These are phyloP conservation scores for Galago senegalensis DNA, from an alignment of 2,797 vertebrate genomes.

Conservation along the genomic window DNA sequence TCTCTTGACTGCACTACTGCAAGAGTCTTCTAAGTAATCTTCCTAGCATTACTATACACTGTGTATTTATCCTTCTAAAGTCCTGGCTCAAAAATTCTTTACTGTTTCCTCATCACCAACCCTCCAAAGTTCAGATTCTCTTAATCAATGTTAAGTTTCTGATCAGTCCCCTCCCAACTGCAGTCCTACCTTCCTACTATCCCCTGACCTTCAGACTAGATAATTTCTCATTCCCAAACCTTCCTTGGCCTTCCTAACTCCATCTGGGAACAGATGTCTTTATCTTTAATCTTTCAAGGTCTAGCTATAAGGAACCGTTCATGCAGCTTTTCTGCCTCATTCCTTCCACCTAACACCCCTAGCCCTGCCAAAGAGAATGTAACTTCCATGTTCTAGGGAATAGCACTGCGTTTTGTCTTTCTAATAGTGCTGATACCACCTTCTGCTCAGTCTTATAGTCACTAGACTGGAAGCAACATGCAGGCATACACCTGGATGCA, in stretches of 20 bases:
- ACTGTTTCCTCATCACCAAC: background rate
- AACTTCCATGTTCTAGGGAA: background rate
- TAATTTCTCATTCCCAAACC: background rate
- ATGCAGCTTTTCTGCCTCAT: background rate
- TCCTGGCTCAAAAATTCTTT: slow-evolving; percentile 14
- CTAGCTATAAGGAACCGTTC: background rate
- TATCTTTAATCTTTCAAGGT: background rate
- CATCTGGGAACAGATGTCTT: background rate
- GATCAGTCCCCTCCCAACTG: background rate
- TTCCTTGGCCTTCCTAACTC: background rate
- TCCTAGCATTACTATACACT: background rate
- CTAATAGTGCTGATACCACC: background rate
- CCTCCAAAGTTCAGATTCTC: slow-evolving; percentile 3
- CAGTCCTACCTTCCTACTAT: background rate
- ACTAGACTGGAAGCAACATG: background rate
- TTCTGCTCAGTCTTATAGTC: background rate
- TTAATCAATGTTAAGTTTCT: background rate
- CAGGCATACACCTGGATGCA: background rate
- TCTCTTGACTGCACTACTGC: background rate
- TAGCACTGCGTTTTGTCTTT: background rate
- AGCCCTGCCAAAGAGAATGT: background rate
- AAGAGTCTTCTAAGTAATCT: slow-evolving; percentile 8
- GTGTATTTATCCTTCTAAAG: slow-evolving; percentile 21
- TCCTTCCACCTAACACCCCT: background rate
- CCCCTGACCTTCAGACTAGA: background rate